These are phyloP conservation scores for Ips typographus DNA, from an alignment of 1,140 invertebrate genomes.

Conservation along the genomic window DNA sequence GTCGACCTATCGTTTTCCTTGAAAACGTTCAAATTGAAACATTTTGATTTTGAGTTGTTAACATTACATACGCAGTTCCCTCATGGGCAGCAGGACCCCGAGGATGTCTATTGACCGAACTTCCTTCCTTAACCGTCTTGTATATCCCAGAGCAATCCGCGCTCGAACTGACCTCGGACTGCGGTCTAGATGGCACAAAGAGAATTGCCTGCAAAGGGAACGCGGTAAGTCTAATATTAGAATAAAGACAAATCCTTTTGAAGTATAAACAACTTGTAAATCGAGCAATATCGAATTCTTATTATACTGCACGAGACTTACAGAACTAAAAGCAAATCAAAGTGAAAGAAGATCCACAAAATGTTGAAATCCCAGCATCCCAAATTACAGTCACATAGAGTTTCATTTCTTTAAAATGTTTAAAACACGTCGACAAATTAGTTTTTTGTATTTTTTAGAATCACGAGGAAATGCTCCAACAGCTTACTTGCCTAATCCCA, in stretches of 20 bases:
- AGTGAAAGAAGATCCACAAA: too few species aligned
- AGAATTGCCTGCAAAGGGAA: conserved; percentile 69
- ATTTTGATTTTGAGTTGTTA: background rate
- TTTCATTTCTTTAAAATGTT: too few species aligned
- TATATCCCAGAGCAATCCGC: conserved; percentile 76
- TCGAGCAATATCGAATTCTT: too few species aligned
- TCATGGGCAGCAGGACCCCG: conserved; percentile 64
- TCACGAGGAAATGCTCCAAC: conserved; percentile 53
- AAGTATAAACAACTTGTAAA: background rate
- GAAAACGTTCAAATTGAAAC: too few species aligned
- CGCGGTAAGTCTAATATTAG: conserved; percentile 56
- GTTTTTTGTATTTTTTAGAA: conserved; percentile 45
- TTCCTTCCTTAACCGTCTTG: conserved; percentile 68
- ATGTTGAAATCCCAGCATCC: too few species aligned
- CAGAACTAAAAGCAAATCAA: too few species aligned
- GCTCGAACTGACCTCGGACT: conserved; percentile 83
- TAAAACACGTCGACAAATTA: too few species aligned
- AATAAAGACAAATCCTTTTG: background rate
- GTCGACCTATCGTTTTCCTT: too few species aligned
- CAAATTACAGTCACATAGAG: too few species aligned
- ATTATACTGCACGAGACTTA: too few species aligned
- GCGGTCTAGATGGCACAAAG: conserved; percentile 81
- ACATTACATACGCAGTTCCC: conserved; percentile 57
- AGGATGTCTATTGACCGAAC: conserved; percentile 65
- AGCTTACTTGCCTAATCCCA: conserved; percentile 51